Base-by-base conservation (phyloP, 2,113 vertebrate genomes). In the Kryptolebias marmoratus region DNA sequence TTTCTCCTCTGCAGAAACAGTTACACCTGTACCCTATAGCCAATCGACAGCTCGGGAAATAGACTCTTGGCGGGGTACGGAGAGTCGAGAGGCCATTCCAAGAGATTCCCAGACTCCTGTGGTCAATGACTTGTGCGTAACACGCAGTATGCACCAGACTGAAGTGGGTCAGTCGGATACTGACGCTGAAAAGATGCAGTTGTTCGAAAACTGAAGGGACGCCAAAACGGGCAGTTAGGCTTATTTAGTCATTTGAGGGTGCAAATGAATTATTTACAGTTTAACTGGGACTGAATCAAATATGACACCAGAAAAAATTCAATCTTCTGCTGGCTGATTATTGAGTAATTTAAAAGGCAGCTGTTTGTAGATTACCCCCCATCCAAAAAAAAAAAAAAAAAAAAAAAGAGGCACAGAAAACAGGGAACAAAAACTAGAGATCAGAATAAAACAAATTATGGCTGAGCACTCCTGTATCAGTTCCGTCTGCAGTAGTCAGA, bases 381-480 rank as follows among this genome's bases (percentile, higher is more conserved):
- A n/a, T n/a, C n/a, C n/a, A n/a, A n/a, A n/a, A n/a, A n/a, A n/a
- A n/a, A n/a, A n/a, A 11, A 59, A 9, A 31, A 9, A 9, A 42
- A 60, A 10, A 60, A 1, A 3, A 6, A 36, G 22, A 22, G 13
- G 53, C 28, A 42, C 10, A 5, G 8, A 45, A 13, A 11, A 2
- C 10, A 45, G 10, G n/a, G 64, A 62, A 56, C 13, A 36, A 58
- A 58, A 75, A 58, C 16, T 47, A 8, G 14, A 42, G 2, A 73
- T 73, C n/a, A 57, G 71, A 66, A 45, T 60, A 53, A 55, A 68
- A 47, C 27, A 64, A 53, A 36, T 31, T 64, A 45, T 64, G 48
- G 52, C 64, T 68, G 53, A 56, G 68, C 63, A 65, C 56, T 65
- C n/a, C 63, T 54, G 52, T 42, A 64, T 62, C 64, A 39, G 50